A percentile compares a stretch with the other conserved stretches of the same genome.
Evolutionary conservation across 2,113 vertebrate species (phyloP).

Genomic region (Myrmecobius fasciatus): DNA sequence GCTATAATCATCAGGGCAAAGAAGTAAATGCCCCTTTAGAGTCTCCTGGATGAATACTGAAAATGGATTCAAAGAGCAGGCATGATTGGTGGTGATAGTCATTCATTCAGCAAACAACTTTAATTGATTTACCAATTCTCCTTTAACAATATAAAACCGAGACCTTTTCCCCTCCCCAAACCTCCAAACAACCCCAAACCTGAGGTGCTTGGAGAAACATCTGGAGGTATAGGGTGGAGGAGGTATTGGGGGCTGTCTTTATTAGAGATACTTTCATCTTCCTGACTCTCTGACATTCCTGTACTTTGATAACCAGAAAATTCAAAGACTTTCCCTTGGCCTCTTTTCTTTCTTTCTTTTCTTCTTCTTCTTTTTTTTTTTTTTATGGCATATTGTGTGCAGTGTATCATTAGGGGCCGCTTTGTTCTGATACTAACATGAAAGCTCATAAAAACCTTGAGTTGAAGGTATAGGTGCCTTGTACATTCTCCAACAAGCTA

Average conservation of each 20-base stretch:
- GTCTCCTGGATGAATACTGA: neutral
- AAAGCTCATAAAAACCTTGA: slow-evolving; percentile 30
- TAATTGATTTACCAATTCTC: neutral
- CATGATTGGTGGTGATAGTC: neutral
- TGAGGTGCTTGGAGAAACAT: neutral
- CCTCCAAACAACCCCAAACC: neutral
- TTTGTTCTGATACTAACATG: neutral
- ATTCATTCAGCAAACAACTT: neutral
- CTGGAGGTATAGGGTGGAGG: neutral
- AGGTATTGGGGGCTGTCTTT: neutral
- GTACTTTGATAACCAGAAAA: slow-evolving; percentile 32
- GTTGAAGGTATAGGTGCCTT: neutral
- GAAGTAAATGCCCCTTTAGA: neutral
- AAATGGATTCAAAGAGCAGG: neutral
- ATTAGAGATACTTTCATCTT: slow-evolving; percentile 1
- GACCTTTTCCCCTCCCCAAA: too few species aligned
- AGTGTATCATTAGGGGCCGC: accelerated
- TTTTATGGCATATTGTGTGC: neutral
- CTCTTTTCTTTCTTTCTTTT: neutral
- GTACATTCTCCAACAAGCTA: neutral
- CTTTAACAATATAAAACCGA: neutral
- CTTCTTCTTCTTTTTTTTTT: slow-evolving; percentile 14
- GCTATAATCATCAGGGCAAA: neutral
- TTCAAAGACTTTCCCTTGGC: neutral
- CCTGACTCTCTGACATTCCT: neutral